Conservation (phyloP, 2,888 invertebrate genomes). For the Eutolmus rufibarbis region DNA sequence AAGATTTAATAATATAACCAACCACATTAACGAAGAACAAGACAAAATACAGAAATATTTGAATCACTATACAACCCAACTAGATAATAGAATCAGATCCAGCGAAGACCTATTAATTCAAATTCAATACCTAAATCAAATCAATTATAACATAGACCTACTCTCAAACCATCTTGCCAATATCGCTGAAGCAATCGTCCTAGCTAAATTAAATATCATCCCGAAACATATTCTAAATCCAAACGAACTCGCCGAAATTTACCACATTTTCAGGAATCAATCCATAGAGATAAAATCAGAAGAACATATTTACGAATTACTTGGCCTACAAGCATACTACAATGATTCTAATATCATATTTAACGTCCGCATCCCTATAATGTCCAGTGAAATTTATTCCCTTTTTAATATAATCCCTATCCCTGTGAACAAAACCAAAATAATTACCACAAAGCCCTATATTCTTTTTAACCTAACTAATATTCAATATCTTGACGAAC, state of each 20-base stretch:
- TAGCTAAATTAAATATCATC: conserved; percentile 46
- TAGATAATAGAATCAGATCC: background rate
- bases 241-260: conserved; percentile 41
- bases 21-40: background rate
- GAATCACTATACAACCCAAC: background rate
- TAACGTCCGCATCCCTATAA: conserved; percentile 44
- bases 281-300: conserved; percentile 40
- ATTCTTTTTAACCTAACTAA: conserved; percentile 7
- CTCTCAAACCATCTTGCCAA: background rate
- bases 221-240: conserved; percentile 44
- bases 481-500: conserved; percentile 34
- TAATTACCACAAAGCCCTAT: conserved; percentile 41
- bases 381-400: conserved; percentile 25
- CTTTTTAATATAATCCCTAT: conserved; percentile 41
- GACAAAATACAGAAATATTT: background rate
- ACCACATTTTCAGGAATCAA: conserved; percentile 34
- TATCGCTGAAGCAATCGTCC: conserved; percentile 43
- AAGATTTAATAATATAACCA: background rate
- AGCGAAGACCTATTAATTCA: background rate
- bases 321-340: conserved; percentile 44
- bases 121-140: background rate
- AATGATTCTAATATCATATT: conserved; percentile 47
- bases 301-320: conserved; percentile 47
- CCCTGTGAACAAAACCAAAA: conserved; percentile 45
- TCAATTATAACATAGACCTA: background rate